These are phyloP conservation scores for Lacanobia wlatinum DNA, from an alignment of 2,888 invertebrate species.

Conservation along the genomic window DNA sequence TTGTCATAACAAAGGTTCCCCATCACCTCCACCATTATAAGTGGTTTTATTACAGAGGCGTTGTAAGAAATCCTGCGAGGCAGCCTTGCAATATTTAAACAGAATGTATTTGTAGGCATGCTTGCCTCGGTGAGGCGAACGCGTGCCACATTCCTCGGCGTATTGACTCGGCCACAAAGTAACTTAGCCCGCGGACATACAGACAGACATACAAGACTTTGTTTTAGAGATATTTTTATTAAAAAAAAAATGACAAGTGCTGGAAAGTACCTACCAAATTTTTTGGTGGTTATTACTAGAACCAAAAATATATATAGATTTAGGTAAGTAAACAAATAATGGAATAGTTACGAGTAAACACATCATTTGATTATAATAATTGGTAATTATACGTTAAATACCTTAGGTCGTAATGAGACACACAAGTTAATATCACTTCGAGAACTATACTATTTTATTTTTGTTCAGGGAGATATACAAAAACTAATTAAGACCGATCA, in stretches of 20 bases:
- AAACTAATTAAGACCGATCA: constrained; percentile 41
- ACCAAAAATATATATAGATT: background rate
- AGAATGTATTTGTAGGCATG: constrained; percentile 67
- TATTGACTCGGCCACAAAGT: constrained; percentile 85
- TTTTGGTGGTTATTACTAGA: no score
- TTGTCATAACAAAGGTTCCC: background rate
- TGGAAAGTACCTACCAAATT: no score
- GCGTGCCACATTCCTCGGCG: constrained; percentile 83
- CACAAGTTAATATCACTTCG: background rate
- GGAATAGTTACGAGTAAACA: background rate
- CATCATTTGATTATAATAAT: background rate
- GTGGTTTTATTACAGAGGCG: constrained; percentile 47
- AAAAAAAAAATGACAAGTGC: no score
- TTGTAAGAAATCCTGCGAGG: constrained; percentile 51
- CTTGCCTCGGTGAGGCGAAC: constrained; percentile 69
- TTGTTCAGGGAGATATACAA: background rate
- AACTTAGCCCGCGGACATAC: constrained; percentile 68
- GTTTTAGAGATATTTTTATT: no score
- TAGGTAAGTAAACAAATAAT: background rate
- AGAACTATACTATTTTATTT: background rate
- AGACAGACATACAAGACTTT: constrained; percentile 53
- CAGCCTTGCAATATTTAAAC: constrained; percentile 67
- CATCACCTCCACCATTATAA: constrained; percentile 10
- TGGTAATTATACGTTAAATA: no score
- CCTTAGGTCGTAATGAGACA: background rate